These are phyloP conservation scores for Vanacampus margaritifer DNA, from an alignment of 2,113 vertebrate species.

Conservation along the genomic window DNA sequence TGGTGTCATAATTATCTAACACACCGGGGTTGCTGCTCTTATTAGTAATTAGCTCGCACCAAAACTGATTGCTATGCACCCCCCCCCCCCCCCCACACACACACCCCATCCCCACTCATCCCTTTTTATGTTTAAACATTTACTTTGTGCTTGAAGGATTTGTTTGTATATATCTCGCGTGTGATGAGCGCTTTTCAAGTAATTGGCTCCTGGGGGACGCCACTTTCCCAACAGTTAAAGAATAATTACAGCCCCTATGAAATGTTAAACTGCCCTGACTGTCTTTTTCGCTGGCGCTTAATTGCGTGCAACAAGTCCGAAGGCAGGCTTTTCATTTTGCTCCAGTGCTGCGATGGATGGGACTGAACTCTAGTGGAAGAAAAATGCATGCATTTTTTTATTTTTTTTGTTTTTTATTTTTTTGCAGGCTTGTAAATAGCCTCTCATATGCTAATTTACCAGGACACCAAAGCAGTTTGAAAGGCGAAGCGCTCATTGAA, in stretches of 20 bases:
- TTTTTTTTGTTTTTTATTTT: slow-evolving; percentile 38
- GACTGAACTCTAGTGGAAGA: slow-evolving; percentile 85
- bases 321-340: slow-evolving; percentile 85
- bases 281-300: slow-evolving; percentile 86
- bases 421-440: slow-evolving; percentile 85
- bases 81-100: slow-evolving; percentile 36
- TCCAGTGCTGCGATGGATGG: slow-evolving; percentile 78
- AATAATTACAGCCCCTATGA: slow-evolving; percentile 96
- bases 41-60: slow-evolving; percentile 95
- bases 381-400: slow-evolving; percentile 40
- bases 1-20: slow-evolving; percentile 92
- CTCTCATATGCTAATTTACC: slow-evolving; percentile 86
- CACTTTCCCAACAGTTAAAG: slow-evolving; percentile 92
- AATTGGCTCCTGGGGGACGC: slow-evolving; percentile 98
- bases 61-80: slow-evolving; percentile 85
- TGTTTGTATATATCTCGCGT: slow-evolving; percentile 97
- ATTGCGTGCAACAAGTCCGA: slow-evolving; percentile 94
- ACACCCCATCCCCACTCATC: slow-evolving; percentile 80
- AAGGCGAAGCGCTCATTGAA: slow-evolving; percentile 70
- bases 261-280: slow-evolving; percentile 91
- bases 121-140: slow-evolving; percentile 97
- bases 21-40: slow-evolving; percentile 86
- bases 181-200: slow-evolving; percentile 95
- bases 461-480: slow-evolving; percentile 75
- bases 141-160: slow-evolving; percentile 99